Evolutionary conservation across 2,797 vertebrate genomes (phyloP).

Genomic region (Enteromius argenteus): DNA sequence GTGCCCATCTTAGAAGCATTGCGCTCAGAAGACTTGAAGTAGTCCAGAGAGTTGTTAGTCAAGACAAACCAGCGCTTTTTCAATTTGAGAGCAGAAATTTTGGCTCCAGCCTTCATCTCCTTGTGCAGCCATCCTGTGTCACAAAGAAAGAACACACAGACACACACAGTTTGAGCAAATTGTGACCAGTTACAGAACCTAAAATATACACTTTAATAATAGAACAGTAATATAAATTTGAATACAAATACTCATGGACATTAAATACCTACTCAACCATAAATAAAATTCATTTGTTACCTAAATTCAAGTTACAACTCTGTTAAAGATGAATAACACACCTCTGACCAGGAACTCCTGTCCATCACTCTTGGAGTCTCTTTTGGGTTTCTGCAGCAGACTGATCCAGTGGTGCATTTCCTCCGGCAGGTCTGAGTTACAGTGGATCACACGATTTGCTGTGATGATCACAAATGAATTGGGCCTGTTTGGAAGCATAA

Average conservation of each 20-base stretch:
- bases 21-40: conserved; percentile 90
- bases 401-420: conserved; percentile 91
- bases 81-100: conserved; percentile 89
- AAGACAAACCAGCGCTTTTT: conserved; percentile 95
- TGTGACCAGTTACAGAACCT: not conserved
- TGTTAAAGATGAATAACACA: conserved; percentile 45
- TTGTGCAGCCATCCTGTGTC: conserved; percentile 91
- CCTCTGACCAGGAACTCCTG: conserved; percentile 87
- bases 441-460: conserved; percentile 88
- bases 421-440: conserved; percentile 86
- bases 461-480: conserved; percentile 90
- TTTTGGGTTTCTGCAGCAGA: conserved; percentile 86
- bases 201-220: not conserved
- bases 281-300: not conserved
- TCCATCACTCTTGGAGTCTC: conserved; percentile 82
- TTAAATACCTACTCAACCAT: not conserved
- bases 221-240: not conserved
- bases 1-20: conserved; percentile 91
- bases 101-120: conserved; percentile 88
- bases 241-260: not conserved
- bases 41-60: conserved; percentile 90
- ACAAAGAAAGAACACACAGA: not conserved
- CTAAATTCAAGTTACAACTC: not conserved
- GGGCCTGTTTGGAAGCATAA: conserved; percentile 67
- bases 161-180: not conserved